These are phyloP conservation scores for Dendrocopos noguchii DNA, from an alignment of 2,113 vertebrate genomes.

Conservation along the genomic window DNA sequence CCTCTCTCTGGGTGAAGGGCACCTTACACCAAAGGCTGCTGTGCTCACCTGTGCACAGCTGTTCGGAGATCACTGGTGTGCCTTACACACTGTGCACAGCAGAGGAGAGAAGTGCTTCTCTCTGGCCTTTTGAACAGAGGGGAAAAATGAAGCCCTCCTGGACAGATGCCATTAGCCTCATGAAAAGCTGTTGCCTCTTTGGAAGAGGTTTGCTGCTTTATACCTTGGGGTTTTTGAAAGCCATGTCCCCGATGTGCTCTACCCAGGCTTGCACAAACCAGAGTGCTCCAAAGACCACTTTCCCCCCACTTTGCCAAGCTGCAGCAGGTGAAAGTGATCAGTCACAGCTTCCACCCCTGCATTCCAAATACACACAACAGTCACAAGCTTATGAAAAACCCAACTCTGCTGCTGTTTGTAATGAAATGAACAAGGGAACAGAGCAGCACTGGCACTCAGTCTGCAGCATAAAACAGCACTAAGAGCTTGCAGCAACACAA, in stretches of 20 bases:
- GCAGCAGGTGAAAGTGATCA: background rate
- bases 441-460: background rate
- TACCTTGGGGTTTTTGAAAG: accelerated
- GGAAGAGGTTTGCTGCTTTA: background rate
- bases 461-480: background rate
- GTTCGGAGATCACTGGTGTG: background rate
- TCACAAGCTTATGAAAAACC: background rate
- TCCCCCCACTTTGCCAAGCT: background rate
- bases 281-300: background rate
- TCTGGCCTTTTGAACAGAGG: background rate
- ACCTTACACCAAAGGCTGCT: background rate
- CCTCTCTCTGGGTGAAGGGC: background rate
- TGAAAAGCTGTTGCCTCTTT: background rate
- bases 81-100: background rate
- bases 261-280: background rate
- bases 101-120: background rate
- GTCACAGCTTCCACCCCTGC: background rate
- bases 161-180: background rate
- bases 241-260: background rate
- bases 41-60: background rate
- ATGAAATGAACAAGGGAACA: background rate
- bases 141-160: background rate
- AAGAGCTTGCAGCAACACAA: background rate
- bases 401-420: background rate
- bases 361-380: background rate